Percentiles rank a stretch among this genome's conserved stretches.
These are phyloP conservation scores for Biston betularia DNA, from an alignment of 2,888 invertebrate species.

Conservation along the genomic window DNA sequence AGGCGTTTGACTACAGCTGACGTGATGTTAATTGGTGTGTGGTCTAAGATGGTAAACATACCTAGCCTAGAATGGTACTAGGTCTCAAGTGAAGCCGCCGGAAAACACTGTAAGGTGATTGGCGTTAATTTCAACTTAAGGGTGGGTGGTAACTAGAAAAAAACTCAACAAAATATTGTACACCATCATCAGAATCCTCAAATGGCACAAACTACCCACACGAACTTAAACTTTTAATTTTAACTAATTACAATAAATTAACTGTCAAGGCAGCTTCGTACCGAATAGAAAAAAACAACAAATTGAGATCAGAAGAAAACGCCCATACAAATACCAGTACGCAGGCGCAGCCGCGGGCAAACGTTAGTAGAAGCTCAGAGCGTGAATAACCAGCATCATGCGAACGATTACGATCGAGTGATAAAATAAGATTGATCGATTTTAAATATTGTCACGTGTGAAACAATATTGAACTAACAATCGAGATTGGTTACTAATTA, in stretches of 20 bases:
- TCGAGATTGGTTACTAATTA: not conserved
- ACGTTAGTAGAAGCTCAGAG: slow-evolving; percentile 1
- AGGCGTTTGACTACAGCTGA: too few relatives aligned
- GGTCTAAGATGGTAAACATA: too few relatives aligned
- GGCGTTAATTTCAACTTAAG: too few relatives aligned
- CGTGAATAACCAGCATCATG: not conserved
- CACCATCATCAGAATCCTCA: not conserved
- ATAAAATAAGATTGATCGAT: not conserved
- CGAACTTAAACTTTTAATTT: slow-evolving; percentile 52
- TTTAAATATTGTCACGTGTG: not conserved
- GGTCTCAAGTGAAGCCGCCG: too few relatives aligned
- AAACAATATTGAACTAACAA: not conserved
- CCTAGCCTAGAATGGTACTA: too few relatives aligned
- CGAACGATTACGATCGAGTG: not conserved
- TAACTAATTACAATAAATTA: slow-evolving; percentile 64
- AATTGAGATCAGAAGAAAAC: slow-evolving; percentile 74
- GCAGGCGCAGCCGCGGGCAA: slow-evolving; percentile 7
- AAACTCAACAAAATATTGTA: slow-evolving; percentile 6
- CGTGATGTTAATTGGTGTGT: too few relatives aligned
- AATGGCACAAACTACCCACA: slow-evolving; percentile 34
- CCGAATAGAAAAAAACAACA: slow-evolving; percentile 53
- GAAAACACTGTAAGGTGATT: too few relatives aligned
- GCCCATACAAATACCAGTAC: slow-evolving; percentile 75
- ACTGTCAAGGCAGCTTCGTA: slow-evolving; percentile 54
- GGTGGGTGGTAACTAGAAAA: too few relatives aligned